Evolutionary conservation across 2,888 invertebrate species (phyloP), one percentile per base, ranked within the genome.

Genomic region (Plagodis pulveraria): DNA sequence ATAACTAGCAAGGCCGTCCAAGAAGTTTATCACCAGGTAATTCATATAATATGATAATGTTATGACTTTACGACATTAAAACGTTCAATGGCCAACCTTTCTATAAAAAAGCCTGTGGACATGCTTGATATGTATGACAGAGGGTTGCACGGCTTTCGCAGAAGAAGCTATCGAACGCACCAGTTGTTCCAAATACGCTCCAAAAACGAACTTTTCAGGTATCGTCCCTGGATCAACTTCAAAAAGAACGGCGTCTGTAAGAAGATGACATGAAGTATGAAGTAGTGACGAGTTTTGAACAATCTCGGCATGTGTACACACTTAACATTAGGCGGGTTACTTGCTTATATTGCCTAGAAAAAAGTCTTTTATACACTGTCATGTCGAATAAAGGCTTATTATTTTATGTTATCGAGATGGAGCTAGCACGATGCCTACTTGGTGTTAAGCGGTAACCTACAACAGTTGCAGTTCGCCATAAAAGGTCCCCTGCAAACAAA

Each of bases 181-280:
- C 0, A 87, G 41, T 6, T 67, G 59, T 7, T 78, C 69, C 33
- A 89, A 55, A 33, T 74, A 74, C 0, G 65, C 66, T 6, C 6
- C 33, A 5, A 67, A 40, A 0, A 76, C 63, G 6, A 66, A 53
- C n/a, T 70, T 46, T 5, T 80, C 79, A 0, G 63, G 67, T 0
- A 86, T 42, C 8, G 66, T 64, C 2, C 45, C 22, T 4, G 78
- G 75, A 47, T 89, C 80, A 41, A 90, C 50, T 46, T 84, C 81
- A 58, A 88, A 87, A 6, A 89, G 66, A 5, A 79, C 68, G 22
- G 89, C 88, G 55, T 84, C 89, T 89, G 70, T 36, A 72, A 72
- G 38, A 12, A 44, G 33, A 35, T 38, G 34, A 38, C 5, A 9
- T 6, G 38, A 9, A 38, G 6, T 6, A 38, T 8, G 38, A 38